Base-by-base conservation (phyloP, 2,113 vertebrate genomes). In the Anser brachyrhynchus region DNA sequence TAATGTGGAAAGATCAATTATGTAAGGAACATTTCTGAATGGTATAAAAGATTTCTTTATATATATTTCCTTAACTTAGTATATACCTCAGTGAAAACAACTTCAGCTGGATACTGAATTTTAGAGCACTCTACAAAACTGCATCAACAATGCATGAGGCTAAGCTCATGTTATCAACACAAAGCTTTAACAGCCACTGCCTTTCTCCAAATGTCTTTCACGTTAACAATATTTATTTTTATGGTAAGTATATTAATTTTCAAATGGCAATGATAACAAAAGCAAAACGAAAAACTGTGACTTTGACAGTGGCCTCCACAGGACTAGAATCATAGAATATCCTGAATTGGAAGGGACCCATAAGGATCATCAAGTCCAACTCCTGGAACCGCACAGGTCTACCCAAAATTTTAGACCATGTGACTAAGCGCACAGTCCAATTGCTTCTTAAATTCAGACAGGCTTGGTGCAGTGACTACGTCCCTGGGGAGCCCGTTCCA, bases 121-220 rank as follows among this genome's bases (percentile, higher is more conserved):
- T 90, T 76, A 54, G 28, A 80, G 6, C 15, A 49, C 35, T 21
- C 31, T n/a, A 51, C 71, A 95, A 86, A 93, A 88, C 0, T 39
- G 5, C 7, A 5, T 37, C 26, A 54, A 35, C 18, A 31, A 85
- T 93, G 78, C n/a, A 57, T 3, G 26, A 80, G 64, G 19, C 46
- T n/a, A 26, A 78, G 23, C 49, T 72, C 43, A n/a, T 6, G 7
- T 22, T 51, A 18, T 18, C 31, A 77, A 73, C 0, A 0, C 1
- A 17, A 71, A 80, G 8, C 28, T 94, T 83, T 72, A 84, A n/a
- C 75, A 92, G 22, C 11, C n/a, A 5, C n/a, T 82, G 18, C 25
- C 23, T 59, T 54, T 80, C 5, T 23, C 29, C 37, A 11, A 6
- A 5, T 33, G 7, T 12, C 55, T 80, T 74, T 20, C 13, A 64